Evolutionary conservation across 1,140 invertebrate genomes (phyloP), one percentile per base, ranked within the genome.

Genomic region (Andricus grossulariae): DNA sequence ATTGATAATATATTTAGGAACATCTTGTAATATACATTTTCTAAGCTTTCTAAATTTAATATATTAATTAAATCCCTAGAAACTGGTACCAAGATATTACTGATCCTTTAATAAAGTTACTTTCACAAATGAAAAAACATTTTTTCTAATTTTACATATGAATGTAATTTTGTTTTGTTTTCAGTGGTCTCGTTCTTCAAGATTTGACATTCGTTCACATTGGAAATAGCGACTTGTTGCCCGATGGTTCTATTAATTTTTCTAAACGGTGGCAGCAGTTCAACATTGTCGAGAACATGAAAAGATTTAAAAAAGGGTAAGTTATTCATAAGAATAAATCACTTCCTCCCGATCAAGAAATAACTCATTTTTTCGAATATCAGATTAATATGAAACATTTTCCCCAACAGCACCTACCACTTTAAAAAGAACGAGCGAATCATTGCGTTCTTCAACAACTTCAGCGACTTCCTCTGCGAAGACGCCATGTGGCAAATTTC

Each of bases 161-260:
- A 32, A 32, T 32, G 5, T n/a, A n/a, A n/a, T n/a, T n/a, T n/a
- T 79, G 76, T 81, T 79, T 79, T 88, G 77, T 86, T 94, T 93
- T 85, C 93, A 99, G 98, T 88, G 99, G 99, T 71, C 93, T 99
- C 57, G 98, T 99, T 74, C 93, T 99, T 54, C 98, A 99, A 95
- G 99, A 99, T 93, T 93, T 99, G 87, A 99, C 99, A 6, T 99
- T 99, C 92, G 97, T 99, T 55, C 97, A 99, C 91, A 98, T 99
- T 88, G 99, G 98, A 60, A 99, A 99, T 91, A 96, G 94, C 78
- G 97, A 99, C 89, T 93, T 95, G 74, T 92, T 99, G 83, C 93
- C 94, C 8, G 97, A 99, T 86, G 96, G 96, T 77, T 95, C 95
- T 78, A 96, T 99, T 45, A 99, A 99, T 91, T 99, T 99, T 92